A percentile compares a stretch with the other conserved stretches of the same genome.
phyloP scores from a whole-genome alignment of 2,113 vertebrate species.

The Scalopus aquaticus region DNA sequence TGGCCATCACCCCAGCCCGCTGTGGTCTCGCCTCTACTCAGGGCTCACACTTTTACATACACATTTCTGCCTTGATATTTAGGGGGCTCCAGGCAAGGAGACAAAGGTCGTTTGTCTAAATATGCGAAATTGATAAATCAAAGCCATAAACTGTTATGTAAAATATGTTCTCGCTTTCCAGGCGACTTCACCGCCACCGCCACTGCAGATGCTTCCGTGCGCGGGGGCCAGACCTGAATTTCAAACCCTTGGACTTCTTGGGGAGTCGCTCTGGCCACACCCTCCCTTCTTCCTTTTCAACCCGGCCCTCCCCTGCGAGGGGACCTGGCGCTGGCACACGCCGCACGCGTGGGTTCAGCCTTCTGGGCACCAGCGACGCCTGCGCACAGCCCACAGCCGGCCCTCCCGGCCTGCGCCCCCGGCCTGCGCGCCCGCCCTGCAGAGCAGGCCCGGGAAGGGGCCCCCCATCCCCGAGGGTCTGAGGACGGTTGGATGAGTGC shows the following conservation, averaged over 20 bases:
- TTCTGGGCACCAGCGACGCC: not conserved
- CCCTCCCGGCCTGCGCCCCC: not conserved
- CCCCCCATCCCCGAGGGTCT: too few species aligned
- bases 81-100: not conserved
- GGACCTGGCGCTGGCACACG: too few species aligned
- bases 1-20: not conserved
- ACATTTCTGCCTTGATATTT: not conserved
- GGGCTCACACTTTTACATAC: not conserved
- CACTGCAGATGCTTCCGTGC: too few species aligned
- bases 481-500: rapidly evolving
- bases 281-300: not conserved
- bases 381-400: not conserved
- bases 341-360: not conserved
- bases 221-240: not conserved
- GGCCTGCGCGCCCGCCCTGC: not conserved
- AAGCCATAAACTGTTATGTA: not conserved
- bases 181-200: too few species aligned
- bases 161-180: not conserved
- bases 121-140: not conserved
- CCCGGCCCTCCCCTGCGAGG: too few species aligned
- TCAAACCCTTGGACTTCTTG: not conserved
- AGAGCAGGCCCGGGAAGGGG: not conserved
- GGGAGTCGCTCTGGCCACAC: not conserved
- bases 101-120: not conserved
- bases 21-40: not conserved